Base-by-base conservation (phyloP, 2,797 vertebrate species). In the Acanthurus tractus region DNA sequence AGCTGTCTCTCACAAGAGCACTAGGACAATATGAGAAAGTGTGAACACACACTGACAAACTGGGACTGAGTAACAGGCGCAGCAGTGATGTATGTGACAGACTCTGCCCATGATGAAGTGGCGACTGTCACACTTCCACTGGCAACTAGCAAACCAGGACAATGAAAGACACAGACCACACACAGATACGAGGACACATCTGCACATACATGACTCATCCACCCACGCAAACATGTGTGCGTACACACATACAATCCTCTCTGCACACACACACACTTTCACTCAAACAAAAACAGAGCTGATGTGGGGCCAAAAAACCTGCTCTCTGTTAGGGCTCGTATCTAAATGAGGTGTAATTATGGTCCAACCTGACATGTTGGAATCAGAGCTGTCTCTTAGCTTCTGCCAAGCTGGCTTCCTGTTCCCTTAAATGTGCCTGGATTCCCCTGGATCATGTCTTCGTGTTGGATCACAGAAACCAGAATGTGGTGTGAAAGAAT, bases 281-380 rank as follows among this genome's bases (percentile, higher is more conserved):
- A 34, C 29, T 34, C 29, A 34, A 34, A 34, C 29, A 34, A 34
- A 85, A 70, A 83, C 29, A 46, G 46, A 79, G 53, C 45, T 18
- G 62, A 83, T 42, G 34, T 17, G 59, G 57, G 76, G 75, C 79
- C 75, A 86, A 78, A 40, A 86, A 89, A 80, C 58, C 86, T 88
- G 80, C 85, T 87, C 76, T 79, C 72, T 82, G 86, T 88, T 86
- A 84, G 72, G 50, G 74, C 72, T 54, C 8, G 22, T 83, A 88
- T 90, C 78, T 81, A 82, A 92, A 88, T 83, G 85, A 93, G 81
- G 87, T 83, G 88, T 82, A 90, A 92, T 88, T 89, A 89, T 23
- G 74, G 83, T 25, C 75, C 78, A 61, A 78, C 79, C 76, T 88
- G 87, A 92, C 90, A 88, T 83, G 68, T 67, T 85, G 83, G 78